Conservation (phyloP, 2,797 vertebrate species). For the Cyclopterus lumpus region DNA sequence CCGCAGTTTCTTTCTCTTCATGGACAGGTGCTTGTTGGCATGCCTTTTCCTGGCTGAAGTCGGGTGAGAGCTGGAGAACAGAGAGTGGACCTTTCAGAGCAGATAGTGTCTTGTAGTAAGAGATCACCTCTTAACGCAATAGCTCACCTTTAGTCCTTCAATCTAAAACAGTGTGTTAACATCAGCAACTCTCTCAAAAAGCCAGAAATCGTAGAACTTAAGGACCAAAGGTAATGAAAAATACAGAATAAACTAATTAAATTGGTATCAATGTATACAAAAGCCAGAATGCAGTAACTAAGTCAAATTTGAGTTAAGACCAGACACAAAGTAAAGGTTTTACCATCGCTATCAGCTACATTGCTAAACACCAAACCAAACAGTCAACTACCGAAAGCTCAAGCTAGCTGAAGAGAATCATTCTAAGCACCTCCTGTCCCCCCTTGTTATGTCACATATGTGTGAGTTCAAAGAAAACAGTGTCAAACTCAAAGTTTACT, state of each 20-base stretch:
- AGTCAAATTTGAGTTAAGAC: background rate
- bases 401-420: background rate
- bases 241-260: background rate
- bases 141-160: background rate
- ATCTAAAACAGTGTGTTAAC: background rate
- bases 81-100: slow-evolving; percentile 1
- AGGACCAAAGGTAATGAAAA: background rate
- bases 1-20: slow-evolving; percentile 91
- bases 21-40: slow-evolving; percentile 73
- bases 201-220: background rate
- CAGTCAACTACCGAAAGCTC: background rate
- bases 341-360: background rate
- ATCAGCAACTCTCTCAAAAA: background rate
- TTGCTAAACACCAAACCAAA: background rate
- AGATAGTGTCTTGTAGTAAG: background rate
- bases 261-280: background rate
- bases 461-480: background rate
- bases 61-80: slow-evolving; percentile 75
- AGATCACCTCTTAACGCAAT: background rate
- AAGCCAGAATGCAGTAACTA: background rate
- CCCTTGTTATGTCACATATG: background rate
- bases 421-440: too few relatives aligned
- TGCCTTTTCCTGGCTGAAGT: slow-evolving; percentile 86
- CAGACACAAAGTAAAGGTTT: background rate
- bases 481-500: background rate